phyloP scores from a whole-genome alignment of 2,797 vertebrate genomes.

The Megaceryle alcyon region DNA sequence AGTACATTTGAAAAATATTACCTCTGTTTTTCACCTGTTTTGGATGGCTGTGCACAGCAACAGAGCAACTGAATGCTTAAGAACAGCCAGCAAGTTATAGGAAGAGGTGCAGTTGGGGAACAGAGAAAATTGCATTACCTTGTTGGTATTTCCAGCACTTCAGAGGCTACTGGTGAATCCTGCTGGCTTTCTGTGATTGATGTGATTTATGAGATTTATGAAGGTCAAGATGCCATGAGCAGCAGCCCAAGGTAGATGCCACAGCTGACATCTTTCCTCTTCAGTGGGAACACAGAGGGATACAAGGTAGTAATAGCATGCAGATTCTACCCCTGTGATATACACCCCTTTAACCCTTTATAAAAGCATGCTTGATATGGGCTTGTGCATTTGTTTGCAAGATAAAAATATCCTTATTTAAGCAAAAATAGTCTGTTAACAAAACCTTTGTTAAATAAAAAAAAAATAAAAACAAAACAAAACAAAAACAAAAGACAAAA shows the following conservation, averaged over 20 bases:
- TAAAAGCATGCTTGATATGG: neutral
- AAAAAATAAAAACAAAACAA: neutral
- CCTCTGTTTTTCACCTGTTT: neutral
- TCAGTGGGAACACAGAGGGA: neutral
- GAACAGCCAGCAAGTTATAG: neutral
- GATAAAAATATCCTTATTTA: neutral
- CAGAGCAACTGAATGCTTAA: neutral
- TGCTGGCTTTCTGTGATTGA: neutral
- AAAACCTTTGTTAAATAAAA: neutral
- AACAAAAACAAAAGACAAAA: no score
- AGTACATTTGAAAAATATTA: neutral
- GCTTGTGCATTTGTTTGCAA: neutral
- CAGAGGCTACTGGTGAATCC: neutral
- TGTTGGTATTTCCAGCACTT: neutral
- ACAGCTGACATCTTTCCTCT: neutral
- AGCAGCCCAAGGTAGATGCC: neutral
- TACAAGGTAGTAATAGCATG: rapidly evolving
- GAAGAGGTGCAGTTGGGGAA: neutral
- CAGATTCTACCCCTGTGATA: rapidly evolving
- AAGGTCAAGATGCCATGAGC: neutral
- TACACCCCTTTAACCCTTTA: neutral
- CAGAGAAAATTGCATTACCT: neutral
- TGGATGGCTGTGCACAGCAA: neutral
- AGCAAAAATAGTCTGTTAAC: neutral
- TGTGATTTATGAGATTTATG: neutral